Evolutionary conservation across 2,888 invertebrate genomes (phyloP).

Genomic region (Lepidonotus clava): DNA sequence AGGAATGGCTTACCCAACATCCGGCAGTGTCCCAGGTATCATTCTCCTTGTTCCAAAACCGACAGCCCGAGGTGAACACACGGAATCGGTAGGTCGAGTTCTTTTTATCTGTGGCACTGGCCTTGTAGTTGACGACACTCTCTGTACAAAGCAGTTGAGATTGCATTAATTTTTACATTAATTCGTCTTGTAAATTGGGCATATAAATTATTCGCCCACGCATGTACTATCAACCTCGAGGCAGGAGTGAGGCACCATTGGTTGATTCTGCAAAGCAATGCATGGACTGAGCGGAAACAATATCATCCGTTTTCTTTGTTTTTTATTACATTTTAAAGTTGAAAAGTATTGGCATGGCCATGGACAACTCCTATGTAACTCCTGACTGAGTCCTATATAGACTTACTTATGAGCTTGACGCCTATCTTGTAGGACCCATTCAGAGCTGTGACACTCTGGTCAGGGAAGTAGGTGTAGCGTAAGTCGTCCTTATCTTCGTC

Average conservation of each 20-base stretch:
- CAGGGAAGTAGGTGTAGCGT: slow-evolving; percentile 73
- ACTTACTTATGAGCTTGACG: slow-evolving; percentile 73
- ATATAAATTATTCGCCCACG: too few relatives aligned
- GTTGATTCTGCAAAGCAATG: too few relatives aligned
- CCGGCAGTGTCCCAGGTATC: slow-evolving; percentile 75
- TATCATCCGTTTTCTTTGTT: too few relatives aligned
- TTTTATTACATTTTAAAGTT: too few relatives aligned
- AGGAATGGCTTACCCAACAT: slow-evolving; percentile 71
- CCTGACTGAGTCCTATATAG: too few relatives aligned
- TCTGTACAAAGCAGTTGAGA: background rate
- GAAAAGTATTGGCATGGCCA: too few relatives aligned
- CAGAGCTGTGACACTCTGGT: slow-evolving; percentile 68
- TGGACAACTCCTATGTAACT: too few relatives aligned
- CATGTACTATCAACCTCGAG: too few relatives aligned
- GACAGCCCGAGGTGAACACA: slow-evolving; percentile 74
- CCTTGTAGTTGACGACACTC: slow-evolving; percentile 14
- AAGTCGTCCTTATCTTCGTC: slow-evolving; percentile 66
- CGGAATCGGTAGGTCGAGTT: slow-evolving; percentile 74
- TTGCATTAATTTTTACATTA: background rate
- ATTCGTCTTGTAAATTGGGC: too few relatives aligned
- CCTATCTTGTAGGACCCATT: slow-evolving; percentile 78
- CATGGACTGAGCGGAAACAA: too few relatives aligned
- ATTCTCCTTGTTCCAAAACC: slow-evolving; percentile 74
- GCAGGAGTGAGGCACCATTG: too few relatives aligned
- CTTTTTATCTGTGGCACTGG: background rate